Base-by-base conservation (phyloP, 2,797 vertebrate species). In the Tapirus indicus region DNA sequence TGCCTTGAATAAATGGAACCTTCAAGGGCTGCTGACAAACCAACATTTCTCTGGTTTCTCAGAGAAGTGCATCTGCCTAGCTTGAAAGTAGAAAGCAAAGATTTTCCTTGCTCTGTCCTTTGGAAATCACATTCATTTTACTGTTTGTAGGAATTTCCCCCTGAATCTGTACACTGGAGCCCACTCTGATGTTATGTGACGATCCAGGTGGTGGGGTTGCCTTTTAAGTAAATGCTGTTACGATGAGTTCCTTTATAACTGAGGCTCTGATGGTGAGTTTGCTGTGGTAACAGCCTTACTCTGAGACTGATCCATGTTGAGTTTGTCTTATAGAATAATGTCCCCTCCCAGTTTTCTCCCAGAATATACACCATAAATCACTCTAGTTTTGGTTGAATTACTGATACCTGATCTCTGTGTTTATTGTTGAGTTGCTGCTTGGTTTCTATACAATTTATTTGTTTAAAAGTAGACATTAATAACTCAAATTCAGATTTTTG, bases 401-500 rank as follows among this genome's bases (percentile, higher is more conserved):
- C 88, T 86, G 86, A 38, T 71, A 52, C 62, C 41, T 91, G 60
- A 16, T 95, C 23, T 95, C 41, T 88, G 0, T 54, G 89, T 32
- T 35, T 82, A 64, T 41, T 87, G n/a, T 84, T 92, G 86, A 94
- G 71, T 77, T 74, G n/a, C 64, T 87, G 6, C 25, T 80, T 80
- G 52, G 84, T 75, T 94, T 92, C 66, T 92, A 86, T 88, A 62
- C 38, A 87, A 38, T 92, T 58, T 88, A 66, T 32, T 21, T 93
- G 23, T 84, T 94, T 91, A 91, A 93, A 94, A 83, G 78, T 94
- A 77, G 86, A 92, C 38, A 62, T 20, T 91, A 79, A 44, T 56
- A 62, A 62, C 23, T 66, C 29, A 54, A 13, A 80, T 92, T 91
- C 17, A 47, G 1, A 41, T 78, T 93, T 90, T 95, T 14, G 32